Evolutionary conservation across 2,888 invertebrate species (phyloP), one percentile per base, ranked within the genome.

Genomic region (Drosophila niveifrons): DNA sequence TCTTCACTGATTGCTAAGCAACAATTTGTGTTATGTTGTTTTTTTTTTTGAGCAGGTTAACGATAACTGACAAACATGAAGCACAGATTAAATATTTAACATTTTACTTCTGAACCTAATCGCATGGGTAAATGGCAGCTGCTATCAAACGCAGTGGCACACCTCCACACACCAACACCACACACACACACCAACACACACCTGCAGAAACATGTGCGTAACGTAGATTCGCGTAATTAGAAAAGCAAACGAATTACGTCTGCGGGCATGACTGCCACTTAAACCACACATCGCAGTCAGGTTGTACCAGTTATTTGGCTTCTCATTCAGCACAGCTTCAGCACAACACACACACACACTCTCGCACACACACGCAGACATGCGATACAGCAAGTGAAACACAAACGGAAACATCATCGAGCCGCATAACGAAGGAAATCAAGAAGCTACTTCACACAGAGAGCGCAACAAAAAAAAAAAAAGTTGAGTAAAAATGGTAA

Each of bases 51-150:
- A 41, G 61, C 73, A 58, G 72, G 70, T 73, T 81, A 80, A 80
- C 76, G 80, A 75, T 80, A 80, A 80, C 82, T 75, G 82, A 80
- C 82, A 75, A 79, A 81, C 79, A 78, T 82, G 71, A 63, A 62
- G 65, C 75, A 56, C 63, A 75, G 79, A 81, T 78, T 75, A 73
- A 70, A 76, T 70, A 81, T 79, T 75, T 59, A 67, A 73, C 67
- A 80, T 71, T 78, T 75, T 51, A 51, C 73, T 66, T 48, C 70
- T 70, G 72, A 66, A 66, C 58, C 72, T 69, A 78, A 79, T 78
- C 80, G 62, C 51, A 58, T 53, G 72, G 36, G 53, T 61, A 73
- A 80, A 70, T 72, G 78, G 52, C 78, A 66, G 52, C 51, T 66
- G 72, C 57, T 59, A 62, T 66, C 66, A 72, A 61, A 48, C 51